Conservation (phyloP, 1,140 invertebrate species). For the Cherax destructor region DNA sequence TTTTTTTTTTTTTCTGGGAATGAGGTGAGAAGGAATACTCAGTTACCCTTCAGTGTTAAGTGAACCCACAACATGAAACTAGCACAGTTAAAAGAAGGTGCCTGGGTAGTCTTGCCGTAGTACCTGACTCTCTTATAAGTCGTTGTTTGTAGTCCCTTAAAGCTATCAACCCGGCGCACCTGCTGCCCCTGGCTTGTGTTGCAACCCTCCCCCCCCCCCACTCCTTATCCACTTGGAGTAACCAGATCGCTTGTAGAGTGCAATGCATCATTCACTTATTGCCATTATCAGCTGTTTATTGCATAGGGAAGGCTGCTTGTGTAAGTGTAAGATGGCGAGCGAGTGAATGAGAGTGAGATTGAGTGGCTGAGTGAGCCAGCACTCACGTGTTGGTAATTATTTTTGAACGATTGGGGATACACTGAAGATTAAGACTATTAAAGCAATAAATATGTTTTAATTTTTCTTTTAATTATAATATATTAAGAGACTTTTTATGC, state of each 20-base stretch:
- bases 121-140: not conserved
- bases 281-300: constrained; percentile 8
- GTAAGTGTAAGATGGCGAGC: not conserved
- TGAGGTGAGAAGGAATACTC: too few species aligned
- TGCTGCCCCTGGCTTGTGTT: not conserved
- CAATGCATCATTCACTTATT: constrained; percentile 16
- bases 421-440: too few species aligned
- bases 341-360: not conserved
- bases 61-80: too few species aligned
- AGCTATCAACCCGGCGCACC: not conserved
- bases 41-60: too few species aligned
- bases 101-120: too few species aligned
- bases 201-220: not conserved
- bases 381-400: too few species aligned
- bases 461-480: too few species aligned
- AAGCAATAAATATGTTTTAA: too few species aligned
- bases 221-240: not conserved
- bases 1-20: too few species aligned
- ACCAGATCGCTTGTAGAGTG: constrained; percentile 26
- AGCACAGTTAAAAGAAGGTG: too few species aligned
- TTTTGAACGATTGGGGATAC: too few species aligned
- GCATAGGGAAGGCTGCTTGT: not conserved
- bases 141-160: not conserved
- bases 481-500: too few species aligned
- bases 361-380: not conserved